Evolutionary conservation across 1,140 invertebrate species (phyloP).

Genomic region (Asbolus verrucosus): DNA sequence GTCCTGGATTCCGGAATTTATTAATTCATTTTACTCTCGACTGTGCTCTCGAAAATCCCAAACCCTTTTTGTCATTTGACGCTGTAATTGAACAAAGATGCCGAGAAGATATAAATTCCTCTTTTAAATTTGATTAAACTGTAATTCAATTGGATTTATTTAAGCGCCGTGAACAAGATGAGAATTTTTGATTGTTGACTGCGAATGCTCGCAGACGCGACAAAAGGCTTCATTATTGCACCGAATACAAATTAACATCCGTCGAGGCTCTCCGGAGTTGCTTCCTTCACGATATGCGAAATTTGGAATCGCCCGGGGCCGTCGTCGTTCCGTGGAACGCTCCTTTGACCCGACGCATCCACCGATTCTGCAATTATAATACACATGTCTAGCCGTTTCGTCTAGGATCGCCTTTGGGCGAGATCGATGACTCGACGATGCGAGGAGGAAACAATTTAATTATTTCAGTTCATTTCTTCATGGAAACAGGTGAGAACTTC

Average conservation of each 20-base stretch:
- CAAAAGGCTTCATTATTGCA: constrained; percentile 21
- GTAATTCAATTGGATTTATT: constrained; percentile 39
- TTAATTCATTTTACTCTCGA: constrained; percentile 16
- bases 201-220: constrained; percentile 2
- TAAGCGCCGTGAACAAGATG: constrained; percentile 33
- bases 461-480: constrained; percentile 34
- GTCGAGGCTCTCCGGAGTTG: too few species aligned
- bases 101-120: constrained; percentile 37
- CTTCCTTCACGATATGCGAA: too few species aligned
- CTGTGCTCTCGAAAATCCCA: background rate
- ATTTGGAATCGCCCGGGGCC: too few species aligned
- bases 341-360: background rate
- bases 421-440: background rate
- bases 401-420: too few species aligned
- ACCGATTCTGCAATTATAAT: constrained; percentile 19
- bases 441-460: constrained; percentile 25
- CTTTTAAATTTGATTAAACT: constrained; percentile 35
- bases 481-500: constrained; percentile 35
- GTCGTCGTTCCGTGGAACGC: too few species aligned
- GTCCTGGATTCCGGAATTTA: background rate
- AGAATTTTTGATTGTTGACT: constrained; percentile 29
- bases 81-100: constrained; percentile 33
- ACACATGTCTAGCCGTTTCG: too few species aligned
- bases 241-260: constrained; percentile 9
- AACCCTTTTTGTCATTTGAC: constrained; percentile 30